A percentile compares a stretch with the other conserved stretches of the same genome.
phyloP scores from a whole-genome alignment of 2,113 vertebrate species.

The Laticauda laticaudata region DNA sequence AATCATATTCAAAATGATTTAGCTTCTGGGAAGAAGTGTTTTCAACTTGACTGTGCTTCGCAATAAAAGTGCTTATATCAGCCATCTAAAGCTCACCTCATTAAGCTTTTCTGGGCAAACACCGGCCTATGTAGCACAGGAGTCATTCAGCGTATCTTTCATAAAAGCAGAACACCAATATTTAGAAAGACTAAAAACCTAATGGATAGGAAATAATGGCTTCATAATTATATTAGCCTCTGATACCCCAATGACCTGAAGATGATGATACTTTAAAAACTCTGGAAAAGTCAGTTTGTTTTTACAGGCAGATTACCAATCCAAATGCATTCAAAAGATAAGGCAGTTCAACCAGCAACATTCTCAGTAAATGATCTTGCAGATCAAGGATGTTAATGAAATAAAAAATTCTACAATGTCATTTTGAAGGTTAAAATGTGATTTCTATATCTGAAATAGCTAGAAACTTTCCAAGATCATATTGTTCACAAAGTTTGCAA shows the following conservation, averaged over 20 bases:
- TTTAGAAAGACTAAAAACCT: neutral
- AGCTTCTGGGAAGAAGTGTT: neutral
- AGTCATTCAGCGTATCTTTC: neutral
- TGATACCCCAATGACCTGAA: neutral
- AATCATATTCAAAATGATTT: neutral
- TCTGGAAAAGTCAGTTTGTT: neutral
- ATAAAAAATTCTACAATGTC: slow-evolving; percentile 9
- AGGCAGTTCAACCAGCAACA: slow-evolving; percentile 21
- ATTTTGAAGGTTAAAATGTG: slow-evolving; percentile 37
- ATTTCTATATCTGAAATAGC: slow-evolving; percentile 60
- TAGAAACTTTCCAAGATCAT: slow-evolving; percentile 44
- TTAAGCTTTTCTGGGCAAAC: neutral
- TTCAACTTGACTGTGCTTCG: neutral
- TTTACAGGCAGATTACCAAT: slow-evolving; percentile 14
- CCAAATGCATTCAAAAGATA: slow-evolving; percentile 8
- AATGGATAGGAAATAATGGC: neutral
- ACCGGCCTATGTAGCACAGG: neutral
- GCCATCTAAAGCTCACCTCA: neutral
- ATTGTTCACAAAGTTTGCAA: slow-evolving; percentile 34
- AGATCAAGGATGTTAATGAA: slow-evolving; percentile 21
- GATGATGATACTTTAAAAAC: neutral
- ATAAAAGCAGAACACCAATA: neutral
- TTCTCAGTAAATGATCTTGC: slow-evolving; percentile 28
- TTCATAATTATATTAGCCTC: neutral
- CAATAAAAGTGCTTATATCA: neutral